Conservation (phyloP, 2,888 invertebrate species). For the Polydrusus pterygomalis region DNA sequence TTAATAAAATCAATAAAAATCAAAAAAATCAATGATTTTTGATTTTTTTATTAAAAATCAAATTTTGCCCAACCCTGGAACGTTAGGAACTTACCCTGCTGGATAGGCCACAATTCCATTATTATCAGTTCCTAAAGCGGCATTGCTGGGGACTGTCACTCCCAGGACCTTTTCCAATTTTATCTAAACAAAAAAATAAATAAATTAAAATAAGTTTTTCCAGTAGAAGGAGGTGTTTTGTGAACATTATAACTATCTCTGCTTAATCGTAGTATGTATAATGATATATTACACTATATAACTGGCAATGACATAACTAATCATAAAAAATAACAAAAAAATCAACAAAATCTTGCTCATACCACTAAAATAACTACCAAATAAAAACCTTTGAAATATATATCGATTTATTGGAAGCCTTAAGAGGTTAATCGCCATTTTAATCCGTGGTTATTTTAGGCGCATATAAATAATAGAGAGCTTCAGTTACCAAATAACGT, state of each 20-base stretch:
- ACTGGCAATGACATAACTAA: neutral
- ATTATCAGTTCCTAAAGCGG: constrained; percentile 91
- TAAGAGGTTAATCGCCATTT: neutral
- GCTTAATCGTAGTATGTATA: no score
- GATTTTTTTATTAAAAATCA: no score
- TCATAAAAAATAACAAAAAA: constrained; percentile 6
- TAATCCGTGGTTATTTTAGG: constrained; percentile 9
- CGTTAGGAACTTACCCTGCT: constrained; percentile 86
- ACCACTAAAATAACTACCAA: neutral
- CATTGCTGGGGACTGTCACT: constrained; percentile 94
- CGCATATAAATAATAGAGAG: neutral
- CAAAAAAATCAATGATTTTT: no score
- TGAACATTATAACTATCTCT: no score
- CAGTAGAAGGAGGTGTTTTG: no score
- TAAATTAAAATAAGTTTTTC: no score
- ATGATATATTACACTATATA: no score
- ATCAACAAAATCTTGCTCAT: constrained; percentile 1
- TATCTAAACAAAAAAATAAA: constrained; percentile 81
- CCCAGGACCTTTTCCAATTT: constrained; percentile 96
- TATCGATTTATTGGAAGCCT: constrained; percentile 21
- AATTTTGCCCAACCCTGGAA: no score
- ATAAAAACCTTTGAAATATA: constrained; percentile 7
- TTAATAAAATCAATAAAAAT: no score
- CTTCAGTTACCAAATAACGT: no score
- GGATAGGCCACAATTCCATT: constrained; percentile 95